phyloP scores from a whole-genome alignment of 2,797 vertebrate genomes.

The Carduelis carduelis region DNA sequence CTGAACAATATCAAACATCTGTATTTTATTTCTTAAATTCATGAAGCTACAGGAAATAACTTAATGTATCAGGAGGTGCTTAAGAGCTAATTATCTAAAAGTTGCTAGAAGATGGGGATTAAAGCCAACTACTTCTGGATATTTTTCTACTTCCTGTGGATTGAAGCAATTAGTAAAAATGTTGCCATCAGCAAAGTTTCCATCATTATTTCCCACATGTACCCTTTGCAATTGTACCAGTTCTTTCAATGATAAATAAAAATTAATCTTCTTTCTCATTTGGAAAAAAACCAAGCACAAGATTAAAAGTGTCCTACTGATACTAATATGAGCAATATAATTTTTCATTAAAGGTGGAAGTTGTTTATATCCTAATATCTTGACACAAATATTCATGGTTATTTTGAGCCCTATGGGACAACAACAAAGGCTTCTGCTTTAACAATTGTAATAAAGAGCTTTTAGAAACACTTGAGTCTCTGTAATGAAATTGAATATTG shows the following conservation, averaged over 20 bases:
- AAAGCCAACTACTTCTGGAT: neutral
- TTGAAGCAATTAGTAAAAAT: slow-evolving; percentile 40
- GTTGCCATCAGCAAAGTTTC: slow-evolving; percentile 15
- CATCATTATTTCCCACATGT: slow-evolving; percentile 13
- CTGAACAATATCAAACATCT: neutral
- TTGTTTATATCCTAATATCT: neutral
- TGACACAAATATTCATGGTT: neutral
- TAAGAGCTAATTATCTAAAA: slow-evolving; percentile 2
- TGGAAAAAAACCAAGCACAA: neutral
- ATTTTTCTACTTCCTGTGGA: neutral
- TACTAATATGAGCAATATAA: neutral
- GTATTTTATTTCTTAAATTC: neutral
- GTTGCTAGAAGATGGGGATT: neutral
- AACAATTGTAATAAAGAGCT: neutral
- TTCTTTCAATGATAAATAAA: slow-evolving; percentile 25
- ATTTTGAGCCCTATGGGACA: neutral
- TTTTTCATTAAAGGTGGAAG: neutral
- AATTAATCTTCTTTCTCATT: slow-evolving; percentile 26
- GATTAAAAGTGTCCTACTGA: neutral
- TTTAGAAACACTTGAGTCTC: neutral
- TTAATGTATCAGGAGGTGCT: neutral
- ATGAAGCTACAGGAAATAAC: neutral
- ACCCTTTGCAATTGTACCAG: neutral
- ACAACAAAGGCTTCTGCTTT: neutral
- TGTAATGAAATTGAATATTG: neutral